Evolutionary conservation across 1,140 invertebrate genomes (phyloP).

Genomic region (Anadara kagoshimensis): DNA sequence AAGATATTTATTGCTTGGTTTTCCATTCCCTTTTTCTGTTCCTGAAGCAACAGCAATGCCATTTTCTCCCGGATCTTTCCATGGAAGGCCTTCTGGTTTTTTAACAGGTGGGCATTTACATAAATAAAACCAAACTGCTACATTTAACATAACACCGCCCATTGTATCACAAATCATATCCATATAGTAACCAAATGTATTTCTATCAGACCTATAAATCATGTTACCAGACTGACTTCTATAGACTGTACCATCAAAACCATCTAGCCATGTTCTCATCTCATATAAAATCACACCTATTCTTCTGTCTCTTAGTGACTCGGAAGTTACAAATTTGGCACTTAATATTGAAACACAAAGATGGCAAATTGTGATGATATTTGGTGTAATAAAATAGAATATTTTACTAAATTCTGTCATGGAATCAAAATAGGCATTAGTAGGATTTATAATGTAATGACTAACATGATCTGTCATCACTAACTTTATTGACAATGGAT

Average conservation of each 20-base stretch:
- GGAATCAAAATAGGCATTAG: constrained; percentile 63
- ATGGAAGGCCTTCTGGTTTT: constrained; percentile 33
- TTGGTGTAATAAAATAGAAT: constrained; percentile 68
- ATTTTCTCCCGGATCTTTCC: constrained; percentile 42
- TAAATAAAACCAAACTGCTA: constrained; percentile 58
- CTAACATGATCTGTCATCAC: constrained; percentile 67
- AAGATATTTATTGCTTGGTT: constrained; percentile 54
- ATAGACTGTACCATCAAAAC: constrained; percentile 68
- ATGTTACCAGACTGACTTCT: constrained; percentile 57
- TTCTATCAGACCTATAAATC: constrained; percentile 57
- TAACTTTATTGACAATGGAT: constrained; percentile 62
- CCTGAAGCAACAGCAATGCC: constrained; percentile 27
- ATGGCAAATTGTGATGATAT: constrained; percentile 66
- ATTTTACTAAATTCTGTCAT: constrained; percentile 63
- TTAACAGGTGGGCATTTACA: constrained; percentile 51
- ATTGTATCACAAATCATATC: constrained; percentile 62
- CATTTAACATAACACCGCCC: constrained; percentile 56
- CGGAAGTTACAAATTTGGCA: constrained; percentile 62
- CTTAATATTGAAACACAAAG: constrained; percentile 58
- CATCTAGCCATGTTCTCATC: constrained; percentile 65
- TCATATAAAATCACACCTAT: constrained; percentile 63
- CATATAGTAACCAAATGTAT: constrained; percentile 62
- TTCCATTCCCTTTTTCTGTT: constrained; percentile 35
- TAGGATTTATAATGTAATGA: constrained; percentile 63
- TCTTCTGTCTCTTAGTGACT: constrained; percentile 56